A percentile compares a stretch with the other conserved stretches of the same genome.
Evolutionary conservation across 2,888 invertebrate genomes (phyloP).

Genomic region (Malthinus flaveolus): DNA sequence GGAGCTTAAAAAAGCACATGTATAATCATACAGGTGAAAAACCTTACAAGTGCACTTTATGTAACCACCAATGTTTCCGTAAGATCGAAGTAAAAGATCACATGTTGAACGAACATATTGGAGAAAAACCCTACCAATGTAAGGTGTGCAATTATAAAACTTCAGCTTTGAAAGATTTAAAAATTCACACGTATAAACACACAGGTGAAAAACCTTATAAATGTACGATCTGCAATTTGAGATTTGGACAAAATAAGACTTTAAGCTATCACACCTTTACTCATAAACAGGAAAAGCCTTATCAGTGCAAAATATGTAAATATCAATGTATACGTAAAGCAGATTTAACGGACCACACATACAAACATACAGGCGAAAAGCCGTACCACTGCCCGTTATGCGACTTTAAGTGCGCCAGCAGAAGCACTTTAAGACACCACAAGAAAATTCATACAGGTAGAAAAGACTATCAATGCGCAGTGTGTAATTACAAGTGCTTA

Average conservation of each 20-base stretch:
- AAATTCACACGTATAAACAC: not conserved
- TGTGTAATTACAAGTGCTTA: not conserved
- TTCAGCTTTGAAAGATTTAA: not conserved
- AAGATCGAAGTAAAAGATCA: not conserved
- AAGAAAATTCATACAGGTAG: not conserved
- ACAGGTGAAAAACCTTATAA: not conserved
- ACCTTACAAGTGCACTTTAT: not conserved
- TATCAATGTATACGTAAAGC: not conserved
- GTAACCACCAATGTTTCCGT: not conserved
- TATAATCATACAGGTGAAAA: not conserved
- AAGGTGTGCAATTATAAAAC: not conserved
- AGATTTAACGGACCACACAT: not conserved
- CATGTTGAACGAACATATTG: not conserved
- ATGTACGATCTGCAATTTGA: not conserved
- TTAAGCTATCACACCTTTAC: not conserved
- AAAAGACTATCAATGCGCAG: not conserved
- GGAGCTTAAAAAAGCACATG: not conserved
- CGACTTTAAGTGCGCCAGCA: not conserved
- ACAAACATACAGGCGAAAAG: not conserved
- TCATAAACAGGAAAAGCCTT: not conserved
- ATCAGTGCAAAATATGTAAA: not conserved
- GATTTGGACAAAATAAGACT: not conserved
- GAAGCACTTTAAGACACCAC: not conserved
- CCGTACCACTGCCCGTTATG: not conserved
- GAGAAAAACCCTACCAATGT: not conserved